Percentiles rank a stretch among this genome's conserved stretches.
Conservation (phyloP, 2,888 invertebrate species). For the Heliconius charithonia region DNA sequence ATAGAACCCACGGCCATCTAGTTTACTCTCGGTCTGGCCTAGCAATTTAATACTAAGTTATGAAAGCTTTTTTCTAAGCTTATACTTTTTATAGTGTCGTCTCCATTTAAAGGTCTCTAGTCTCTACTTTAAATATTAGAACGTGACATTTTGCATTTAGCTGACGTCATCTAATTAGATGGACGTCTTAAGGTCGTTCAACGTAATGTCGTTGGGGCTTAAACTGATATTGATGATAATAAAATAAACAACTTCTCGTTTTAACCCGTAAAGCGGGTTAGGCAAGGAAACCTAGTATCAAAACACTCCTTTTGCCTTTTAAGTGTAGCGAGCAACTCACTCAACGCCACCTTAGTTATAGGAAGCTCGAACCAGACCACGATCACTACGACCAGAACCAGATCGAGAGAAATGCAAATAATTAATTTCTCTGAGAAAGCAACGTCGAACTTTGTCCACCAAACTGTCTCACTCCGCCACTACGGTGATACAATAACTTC, state of each 20-base stretch:
- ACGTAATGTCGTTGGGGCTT: background rate
- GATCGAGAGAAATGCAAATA: background rate
- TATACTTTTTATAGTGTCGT: conserved; percentile 10
- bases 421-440: background rate
- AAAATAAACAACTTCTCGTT: background rate
- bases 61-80: background rate
- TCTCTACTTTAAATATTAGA: conserved; percentile 33
- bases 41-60: no score
- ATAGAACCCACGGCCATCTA: no score
- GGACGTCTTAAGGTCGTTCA: conserved; percentile 30
- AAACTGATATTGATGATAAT: background rate
- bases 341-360: background rate
- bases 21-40: no score
- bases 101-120: conserved; percentile 15
- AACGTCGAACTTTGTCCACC: no score
- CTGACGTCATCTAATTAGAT: conserved; percentile 42
- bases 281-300: background rate
- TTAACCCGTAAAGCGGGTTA: background rate
- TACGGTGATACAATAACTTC: no score
- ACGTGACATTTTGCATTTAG: conserved; percentile 43
- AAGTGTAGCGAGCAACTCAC: background rate
- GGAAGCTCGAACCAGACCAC: no score
- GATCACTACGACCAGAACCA: no score
- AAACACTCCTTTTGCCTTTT: background rate
- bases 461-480: background rate